phyloP scores from a whole-genome alignment of 1,140 invertebrate genomes.

The Steinernema khuongi region DNA sequence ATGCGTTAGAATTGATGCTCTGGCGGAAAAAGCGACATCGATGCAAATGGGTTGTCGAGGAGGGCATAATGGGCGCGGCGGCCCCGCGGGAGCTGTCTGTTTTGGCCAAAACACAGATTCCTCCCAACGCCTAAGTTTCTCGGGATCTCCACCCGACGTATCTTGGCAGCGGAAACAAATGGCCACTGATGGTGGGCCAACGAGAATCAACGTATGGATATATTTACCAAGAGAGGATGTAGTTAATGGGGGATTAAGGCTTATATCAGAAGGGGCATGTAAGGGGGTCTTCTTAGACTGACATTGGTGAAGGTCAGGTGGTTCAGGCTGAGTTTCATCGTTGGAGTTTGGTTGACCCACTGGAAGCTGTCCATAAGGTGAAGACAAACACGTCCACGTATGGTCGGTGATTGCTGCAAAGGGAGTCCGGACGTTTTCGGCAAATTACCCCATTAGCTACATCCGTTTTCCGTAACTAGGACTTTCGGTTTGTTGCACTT shows the following conservation, averaged over 20 bases:
- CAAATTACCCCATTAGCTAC: conserved; percentile 18
- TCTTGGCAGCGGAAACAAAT: no score
- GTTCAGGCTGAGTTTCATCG: conserved; percentile 32
- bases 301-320: neutral
- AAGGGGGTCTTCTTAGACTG: neutral
- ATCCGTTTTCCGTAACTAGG: conserved; percentile 49
- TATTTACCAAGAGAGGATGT: neutral
- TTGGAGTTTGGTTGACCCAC: conserved; percentile 65
- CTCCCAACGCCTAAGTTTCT: neutral
- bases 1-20: conserved; percentile 15
- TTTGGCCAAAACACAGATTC: conserved; percentile 16
- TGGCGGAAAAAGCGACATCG: conserved; percentile 10
- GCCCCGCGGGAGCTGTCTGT: conserved; percentile 14
- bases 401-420: conserved; percentile 59
- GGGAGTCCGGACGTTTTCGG: neutral
- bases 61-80: conserved; percentile 4
- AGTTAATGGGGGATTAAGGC: neutral
- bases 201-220: neutral
- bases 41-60: conserved; percentile 8
- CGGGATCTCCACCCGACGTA: neutral
- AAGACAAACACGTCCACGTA: conserved; percentile 69
- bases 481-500: conserved; percentile 39
- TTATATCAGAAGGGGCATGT: neutral
- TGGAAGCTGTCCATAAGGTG: conserved; percentile 75
- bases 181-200: neutral